These are phyloP conservation scores for Lithophane semibrunnea DNA, from an alignment of 2,888 invertebrate genomes.

Conservation along the genomic window DNA sequence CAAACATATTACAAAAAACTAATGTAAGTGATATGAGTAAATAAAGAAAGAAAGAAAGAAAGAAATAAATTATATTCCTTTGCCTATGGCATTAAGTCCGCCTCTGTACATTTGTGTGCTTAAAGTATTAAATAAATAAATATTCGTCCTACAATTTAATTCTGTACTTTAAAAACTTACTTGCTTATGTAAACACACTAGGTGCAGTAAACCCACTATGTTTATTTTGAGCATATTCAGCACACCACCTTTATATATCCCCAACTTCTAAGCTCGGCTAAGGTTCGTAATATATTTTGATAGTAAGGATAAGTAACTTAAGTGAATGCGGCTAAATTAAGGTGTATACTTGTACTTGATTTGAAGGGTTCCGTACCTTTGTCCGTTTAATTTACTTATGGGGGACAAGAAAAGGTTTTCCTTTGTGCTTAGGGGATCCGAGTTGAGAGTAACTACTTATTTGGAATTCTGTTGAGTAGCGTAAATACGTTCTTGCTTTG, in stretches of 20 bases:
- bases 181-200: no score
- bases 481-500: constrained; percentile 5
- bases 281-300: constrained; percentile 31
- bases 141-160: no score
- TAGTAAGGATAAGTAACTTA: constrained; percentile 19
- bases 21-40: no score
- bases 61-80: no score
- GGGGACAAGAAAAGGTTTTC: constrained; percentile 45
- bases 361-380: constrained; percentile 31
- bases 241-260: neutral
- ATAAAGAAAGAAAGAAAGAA: no score
- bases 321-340: constrained; percentile 48
- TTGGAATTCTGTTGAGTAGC: neutral
- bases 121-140: no score
- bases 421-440: constrained; percentile 21
- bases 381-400: constrained; percentile 48
- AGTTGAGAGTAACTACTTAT: constrained; percentile 5
- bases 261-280: neutral
- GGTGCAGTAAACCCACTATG: neutral
- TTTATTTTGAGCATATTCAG: constrained; percentile 18
- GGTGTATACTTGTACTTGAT: constrained; percentile 39
- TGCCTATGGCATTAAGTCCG: no score
- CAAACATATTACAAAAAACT: no score
- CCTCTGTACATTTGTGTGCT: no score
- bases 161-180: no score